Evolutionary conservation across 2,797 vertebrate species (phyloP).

Genomic region (Aulostomus chinensis): DNA sequence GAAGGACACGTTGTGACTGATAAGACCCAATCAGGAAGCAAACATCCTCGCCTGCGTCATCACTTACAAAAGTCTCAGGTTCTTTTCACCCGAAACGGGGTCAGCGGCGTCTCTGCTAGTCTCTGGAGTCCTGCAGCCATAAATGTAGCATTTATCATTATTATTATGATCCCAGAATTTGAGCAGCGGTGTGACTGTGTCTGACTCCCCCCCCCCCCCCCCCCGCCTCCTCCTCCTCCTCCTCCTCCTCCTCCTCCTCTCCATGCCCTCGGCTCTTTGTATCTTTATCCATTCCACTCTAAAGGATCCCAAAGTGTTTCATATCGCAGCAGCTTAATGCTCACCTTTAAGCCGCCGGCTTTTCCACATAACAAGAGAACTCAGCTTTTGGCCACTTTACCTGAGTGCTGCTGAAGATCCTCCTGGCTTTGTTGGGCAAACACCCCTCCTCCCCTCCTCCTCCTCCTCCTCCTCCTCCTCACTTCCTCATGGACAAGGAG

Average conservation of each 20-base stretch:
- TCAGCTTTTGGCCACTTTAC: constrained; percentile 59
- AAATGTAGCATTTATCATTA: too few relatives aligned
- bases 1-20: too few relatives aligned
- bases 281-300: constrained; percentile 81
- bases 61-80: too few relatives aligned
- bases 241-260: constrained; percentile 31
- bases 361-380: constrained; percentile 55
- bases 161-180: too few relatives aligned
- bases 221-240: constrained; percentile 26
- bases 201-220: constrained; percentile 30
- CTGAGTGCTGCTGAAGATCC: constrained; percentile 67
- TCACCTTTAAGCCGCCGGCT: constrained; percentile 64
- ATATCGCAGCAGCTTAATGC: constrained; percentile 69
- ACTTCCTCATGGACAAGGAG: constrained; percentile 25
- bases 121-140: too few relatives aligned
- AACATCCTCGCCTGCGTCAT: too few relatives aligned
- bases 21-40: too few relatives aligned
- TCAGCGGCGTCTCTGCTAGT: too few relatives aligned
- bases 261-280: constrained; percentile 61
- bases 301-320: constrained; percentile 83
- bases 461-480: background rate
- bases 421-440: constrained; percentile 75
- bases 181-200: constrained; percentile 1
- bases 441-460: constrained; percentile 33
- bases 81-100: too few relatives aligned